Base-by-base conservation (phyloP, 1,140 invertebrate species). In the Drosophila saltans region DNA sequence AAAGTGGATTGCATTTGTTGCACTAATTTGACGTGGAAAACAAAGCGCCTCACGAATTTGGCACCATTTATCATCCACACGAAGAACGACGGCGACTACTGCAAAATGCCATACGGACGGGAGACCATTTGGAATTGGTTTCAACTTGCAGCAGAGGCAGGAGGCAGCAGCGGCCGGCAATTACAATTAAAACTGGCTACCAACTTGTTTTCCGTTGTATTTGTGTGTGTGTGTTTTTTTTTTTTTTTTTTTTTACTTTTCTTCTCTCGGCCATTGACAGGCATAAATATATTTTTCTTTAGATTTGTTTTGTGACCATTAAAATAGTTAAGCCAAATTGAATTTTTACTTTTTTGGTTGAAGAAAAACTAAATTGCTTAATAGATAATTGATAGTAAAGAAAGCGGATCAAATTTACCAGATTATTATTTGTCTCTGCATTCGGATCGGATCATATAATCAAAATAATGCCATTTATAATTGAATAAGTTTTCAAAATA, bases 1-100 rank as follows among this genome's bases (percentile, higher is more conserved):
- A 36, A 36, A 5, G 60, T 62, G 59, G 41, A 78, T 61, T 62
- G 48, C 72, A 63, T 75, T 66, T 74, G 74, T 63, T 74, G 48
- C 64, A 71, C 78, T 84, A 85, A 84, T 84, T 85, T 84, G 81
- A 85, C 78, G 64, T 73, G 4, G 71, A 86, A 82, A 82, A 88
- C 83, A 88, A 86, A 86, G 83, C 84, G 72, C 55, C 67, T 77
- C 76, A 86, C 80, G 83, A 86, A 86, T 88, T 88, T 86, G 84
- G 77, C 83, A 89, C 89, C 84, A 89, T 88, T 88, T 88, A 88
- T 88, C 84, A 83, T 72, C 36, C 40, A 33, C 24, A 60, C 55
- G 57, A 21, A 65, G 72, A 63, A 43, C 45, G 45, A 26, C 45
- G 7, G 4, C 28, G 28, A 30, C 28, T 30, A 63, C 67, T 33